These are phyloP conservation scores for Volucella bombylans DNA, from an alignment of 2,888 invertebrate genomes.

Conservation along the genomic window DNA sequence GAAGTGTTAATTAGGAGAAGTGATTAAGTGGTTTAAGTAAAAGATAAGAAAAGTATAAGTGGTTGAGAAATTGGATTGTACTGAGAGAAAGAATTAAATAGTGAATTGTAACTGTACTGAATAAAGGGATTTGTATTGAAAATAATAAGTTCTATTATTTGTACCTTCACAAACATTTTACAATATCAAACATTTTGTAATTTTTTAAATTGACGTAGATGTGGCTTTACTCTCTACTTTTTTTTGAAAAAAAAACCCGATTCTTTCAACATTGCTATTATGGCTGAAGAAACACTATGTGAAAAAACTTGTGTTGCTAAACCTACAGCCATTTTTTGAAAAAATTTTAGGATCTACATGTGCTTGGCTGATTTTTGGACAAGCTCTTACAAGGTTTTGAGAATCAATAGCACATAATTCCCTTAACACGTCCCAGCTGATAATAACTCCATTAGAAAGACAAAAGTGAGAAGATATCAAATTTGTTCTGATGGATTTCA, in stretches of 20 bases:
- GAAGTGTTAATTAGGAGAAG: too few relatives aligned
- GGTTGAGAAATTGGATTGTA: too few relatives aligned
- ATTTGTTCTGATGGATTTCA: slow-evolving; percentile 21
- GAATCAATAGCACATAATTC: slow-evolving; percentile 7
- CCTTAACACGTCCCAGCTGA: not conserved
- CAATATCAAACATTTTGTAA: too few relatives aligned
- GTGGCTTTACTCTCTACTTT: slow-evolving; percentile 9
- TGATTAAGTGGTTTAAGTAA: too few relatives aligned
- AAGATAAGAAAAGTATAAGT: too few relatives aligned
- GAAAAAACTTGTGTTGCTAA: not conserved
- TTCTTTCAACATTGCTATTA: not conserved
- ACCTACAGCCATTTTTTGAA: slow-evolving; percentile 18
- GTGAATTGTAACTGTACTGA: too few relatives aligned
- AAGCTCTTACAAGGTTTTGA: too few relatives aligned
- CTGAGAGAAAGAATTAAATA: too few relatives aligned
- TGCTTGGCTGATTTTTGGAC: slow-evolving; percentile 17
- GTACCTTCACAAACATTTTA: too few relatives aligned
- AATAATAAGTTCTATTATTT: too few relatives aligned
- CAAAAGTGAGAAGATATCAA: slow-evolving; percentile 11
- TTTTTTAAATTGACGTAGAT: not conserved
- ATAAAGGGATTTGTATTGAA: too few relatives aligned
- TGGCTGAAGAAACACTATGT: not conserved
- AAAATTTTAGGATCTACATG: slow-evolving; percentile 7
- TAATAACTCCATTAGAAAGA: slow-evolving; percentile 1
- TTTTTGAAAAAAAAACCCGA: not conserved